Evolutionary conservation across 2,797 vertebrate species (phyloP).

Genomic region (Pangasius macronema): DNA sequence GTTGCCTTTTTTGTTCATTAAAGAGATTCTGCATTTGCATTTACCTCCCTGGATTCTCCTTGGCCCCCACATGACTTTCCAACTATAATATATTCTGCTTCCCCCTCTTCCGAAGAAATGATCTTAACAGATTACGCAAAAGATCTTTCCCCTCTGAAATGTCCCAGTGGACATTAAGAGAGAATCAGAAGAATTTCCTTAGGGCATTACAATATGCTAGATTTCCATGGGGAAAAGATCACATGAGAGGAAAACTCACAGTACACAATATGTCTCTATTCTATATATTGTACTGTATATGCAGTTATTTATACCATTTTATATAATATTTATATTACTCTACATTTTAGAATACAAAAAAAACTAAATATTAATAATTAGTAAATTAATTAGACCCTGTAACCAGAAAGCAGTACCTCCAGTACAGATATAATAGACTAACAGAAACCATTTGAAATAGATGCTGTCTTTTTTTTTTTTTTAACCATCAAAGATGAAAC

Average conservation of each 20-base stretch:
- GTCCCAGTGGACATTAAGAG: conserved; percentile 24
- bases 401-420: not conserved
- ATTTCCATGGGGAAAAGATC: not conserved
- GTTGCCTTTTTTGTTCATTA: too few species aligned
- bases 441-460: not conserved
- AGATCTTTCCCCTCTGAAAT: not conserved
- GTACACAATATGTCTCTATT: not conserved
- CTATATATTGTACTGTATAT: not conserved
- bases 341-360: not conserved
- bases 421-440: not conserved
- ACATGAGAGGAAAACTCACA: not conserved
- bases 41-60: too few species aligned
- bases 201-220: not conserved
- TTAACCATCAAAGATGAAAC: not conserved
- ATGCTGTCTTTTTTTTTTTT: not conserved
- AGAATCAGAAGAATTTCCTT: conserved; percentile 12
- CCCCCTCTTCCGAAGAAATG: conserved; percentile 10
- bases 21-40: too few species aligned
- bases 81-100: not conserved
- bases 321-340: too few species aligned
- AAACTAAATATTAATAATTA: not conserved
- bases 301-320: not conserved
- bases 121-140: conserved; percentile 9
- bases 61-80: not conserved
- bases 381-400: not conserved